Percentiles rank a stretch among this genome's conserved stretches.
phyloP scores from a whole-genome alignment of 2,113 vertebrate species.

The Alexandromys fortis region DNA sequence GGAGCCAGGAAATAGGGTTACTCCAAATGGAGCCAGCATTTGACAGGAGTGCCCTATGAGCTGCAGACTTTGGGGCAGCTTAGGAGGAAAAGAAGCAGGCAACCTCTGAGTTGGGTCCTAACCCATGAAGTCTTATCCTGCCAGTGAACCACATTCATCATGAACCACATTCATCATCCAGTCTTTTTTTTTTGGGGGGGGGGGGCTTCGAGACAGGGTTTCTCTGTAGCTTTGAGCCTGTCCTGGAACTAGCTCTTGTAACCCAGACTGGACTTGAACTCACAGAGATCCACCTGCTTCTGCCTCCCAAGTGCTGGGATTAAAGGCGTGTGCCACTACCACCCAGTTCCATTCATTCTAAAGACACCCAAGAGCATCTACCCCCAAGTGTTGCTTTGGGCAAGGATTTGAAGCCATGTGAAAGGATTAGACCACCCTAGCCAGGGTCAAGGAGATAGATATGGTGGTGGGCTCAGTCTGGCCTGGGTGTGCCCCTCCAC shows the following conservation, averaged over 20 bases:
- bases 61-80: background rate
- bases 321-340: too few species aligned
- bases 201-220: too few species aligned
- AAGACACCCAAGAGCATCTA: background rate
- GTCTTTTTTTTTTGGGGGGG: too few species aligned
- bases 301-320: too few species aligned
- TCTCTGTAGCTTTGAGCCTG: too few species aligned
- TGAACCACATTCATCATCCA: too few species aligned
- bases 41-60: background rate
- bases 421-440: fast-evolving
- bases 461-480: background rate
- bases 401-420: background rate
- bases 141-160: too few species aligned
- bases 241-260: too few species aligned
- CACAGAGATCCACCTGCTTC: too few species aligned
- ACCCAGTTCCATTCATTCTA: background rate
- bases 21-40: background rate
- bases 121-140: background rate
- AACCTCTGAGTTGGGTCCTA: background rate
- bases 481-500: background rate
- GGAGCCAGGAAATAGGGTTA: background rate
- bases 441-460: background rate
- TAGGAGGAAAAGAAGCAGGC: background rate
- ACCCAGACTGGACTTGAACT: too few species aligned
- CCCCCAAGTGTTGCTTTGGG: background rate